A percentile compares a stretch with the other conserved stretches of the same genome.
phyloP scores from a whole-genome alignment of 2,113 vertebrate species.

The Mionectes macconnelli region DNA sequence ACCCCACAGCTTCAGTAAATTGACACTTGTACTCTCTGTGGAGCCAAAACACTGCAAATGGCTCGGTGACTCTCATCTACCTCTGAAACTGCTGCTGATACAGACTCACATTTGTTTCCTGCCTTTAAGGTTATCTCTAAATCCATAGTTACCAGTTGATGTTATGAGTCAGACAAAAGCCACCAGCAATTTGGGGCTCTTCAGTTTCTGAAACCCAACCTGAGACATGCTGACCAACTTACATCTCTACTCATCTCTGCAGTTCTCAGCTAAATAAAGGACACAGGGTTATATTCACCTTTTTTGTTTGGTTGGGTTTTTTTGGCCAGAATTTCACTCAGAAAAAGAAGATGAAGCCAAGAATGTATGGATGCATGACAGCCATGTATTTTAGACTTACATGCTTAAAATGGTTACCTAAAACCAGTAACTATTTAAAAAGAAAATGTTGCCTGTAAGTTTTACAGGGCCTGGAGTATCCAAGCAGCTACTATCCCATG shows the following conservation, averaged over 20 bases:
- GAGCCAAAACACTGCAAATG: background rate
- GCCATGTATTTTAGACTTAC: background rate
- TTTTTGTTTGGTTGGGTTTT: background rate
- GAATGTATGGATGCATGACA: background rate
- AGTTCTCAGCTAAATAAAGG: background rate
- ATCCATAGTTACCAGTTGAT: background rate
- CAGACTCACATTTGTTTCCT: background rate
- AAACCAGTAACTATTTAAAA: background rate
- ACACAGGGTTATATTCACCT: background rate
- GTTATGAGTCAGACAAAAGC: background rate
- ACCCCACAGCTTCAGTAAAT: background rate
- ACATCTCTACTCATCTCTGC: background rate
- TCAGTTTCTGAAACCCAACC: background rate
- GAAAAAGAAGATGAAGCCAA: background rate
- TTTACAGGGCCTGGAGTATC: background rate
- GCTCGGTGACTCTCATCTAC: background rate
- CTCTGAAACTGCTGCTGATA: background rate
- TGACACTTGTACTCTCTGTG: accelerated
- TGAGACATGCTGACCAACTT: accelerated
- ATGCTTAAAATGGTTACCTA: background rate
- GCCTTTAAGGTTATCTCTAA: background rate
- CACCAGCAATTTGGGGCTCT: background rate
- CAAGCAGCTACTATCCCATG: background rate
- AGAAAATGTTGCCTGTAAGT: background rate
- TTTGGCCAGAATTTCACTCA: background rate